A percentile compares a stretch with the other conserved stretches of the same genome.
phyloP scores from a whole-genome alignment of 2,797 vertebrate species.

The Amblyraja radiata region DNA sequence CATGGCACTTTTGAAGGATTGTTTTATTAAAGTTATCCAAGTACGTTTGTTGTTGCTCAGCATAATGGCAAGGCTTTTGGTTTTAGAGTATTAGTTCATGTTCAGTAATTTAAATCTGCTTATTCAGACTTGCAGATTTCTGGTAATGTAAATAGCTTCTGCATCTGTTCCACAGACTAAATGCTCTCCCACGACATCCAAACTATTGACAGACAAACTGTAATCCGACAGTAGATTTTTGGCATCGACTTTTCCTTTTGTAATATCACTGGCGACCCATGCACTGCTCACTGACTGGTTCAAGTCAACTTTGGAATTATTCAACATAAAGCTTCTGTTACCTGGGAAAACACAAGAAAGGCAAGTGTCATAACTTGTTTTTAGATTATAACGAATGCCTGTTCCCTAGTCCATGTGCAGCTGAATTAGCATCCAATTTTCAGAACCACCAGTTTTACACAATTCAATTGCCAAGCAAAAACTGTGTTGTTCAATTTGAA shows the following conservation, averaged over 20 bases:
- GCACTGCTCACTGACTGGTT: constrained; percentile 73
- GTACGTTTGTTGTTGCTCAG: not conserved
- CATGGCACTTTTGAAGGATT: not conserved
- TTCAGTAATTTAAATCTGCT: constrained; percentile 10
- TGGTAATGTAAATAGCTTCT: constrained; percentile 88
- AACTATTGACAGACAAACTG: constrained; percentile 85
- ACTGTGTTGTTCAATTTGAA: not conserved
- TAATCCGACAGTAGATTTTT: constrained; percentile 84
- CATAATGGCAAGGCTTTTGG: not conserved
- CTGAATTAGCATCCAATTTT: not conserved
- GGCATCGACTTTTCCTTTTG: constrained; percentile 83
- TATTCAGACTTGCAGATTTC: constrained; percentile 60
- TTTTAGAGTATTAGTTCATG: not conserved
- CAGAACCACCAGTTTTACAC: not conserved
- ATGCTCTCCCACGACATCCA: constrained; percentile 86
- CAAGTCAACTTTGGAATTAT: constrained; percentile 62
- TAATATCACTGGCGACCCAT: constrained; percentile 83
- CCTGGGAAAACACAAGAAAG: constrained; percentile 56
- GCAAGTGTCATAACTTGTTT: too few species aligned
- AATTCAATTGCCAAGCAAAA: not conserved
- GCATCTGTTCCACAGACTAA: constrained; percentile 90
- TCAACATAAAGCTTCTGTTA: constrained; percentile 73
- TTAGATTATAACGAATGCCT: not conserved
- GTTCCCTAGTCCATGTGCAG: not conserved
- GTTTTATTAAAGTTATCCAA: not conserved